Evolutionary conservation across 1,140 invertebrate species (phyloP).

Genomic region (Lepidurus packardi): DNA sequence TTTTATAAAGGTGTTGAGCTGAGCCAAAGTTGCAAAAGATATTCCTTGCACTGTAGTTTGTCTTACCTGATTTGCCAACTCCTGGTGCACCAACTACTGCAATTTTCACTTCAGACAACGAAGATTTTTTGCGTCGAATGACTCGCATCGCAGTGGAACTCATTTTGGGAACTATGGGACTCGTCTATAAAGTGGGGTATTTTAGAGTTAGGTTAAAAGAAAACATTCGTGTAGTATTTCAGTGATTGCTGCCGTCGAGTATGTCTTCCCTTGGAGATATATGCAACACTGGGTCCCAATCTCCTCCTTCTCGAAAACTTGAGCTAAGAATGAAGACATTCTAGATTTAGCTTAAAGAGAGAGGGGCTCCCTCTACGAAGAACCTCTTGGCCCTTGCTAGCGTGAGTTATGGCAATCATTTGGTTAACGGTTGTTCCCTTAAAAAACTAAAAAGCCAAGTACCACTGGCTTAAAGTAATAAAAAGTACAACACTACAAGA

Average conservation of each 20-base stretch:
- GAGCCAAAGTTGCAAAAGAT: too few relatives aligned
- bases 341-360: constrained; percentile 28
- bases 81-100: constrained; percentile 75
- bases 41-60: background rate
- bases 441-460: too few relatives aligned
- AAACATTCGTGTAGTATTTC: too few relatives aligned
- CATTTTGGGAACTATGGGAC: constrained; percentile 41
- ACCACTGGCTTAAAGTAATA: too few relatives aligned
- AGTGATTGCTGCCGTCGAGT: background rate
- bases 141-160: constrained; percentile 58
- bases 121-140: constrained; percentile 79
- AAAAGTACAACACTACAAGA: too few relatives aligned
- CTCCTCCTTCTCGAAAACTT: background rate
- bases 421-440: too few relatives aligned
- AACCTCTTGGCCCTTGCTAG: background rate
- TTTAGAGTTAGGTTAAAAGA: background rate
- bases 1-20: too few relatives aligned
- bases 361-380: constrained; percentile 23
- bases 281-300: background rate
- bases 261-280: constrained; percentile 25
- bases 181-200: background rate
- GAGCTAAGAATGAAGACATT: constrained; percentile 31
- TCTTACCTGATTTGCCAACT: constrained; percentile 82
- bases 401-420: too few relatives aligned
- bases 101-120: constrained; percentile 79